Base-by-base conservation (phyloP, 1,140 invertebrate species). In the Mamestra configurata region DNA sequence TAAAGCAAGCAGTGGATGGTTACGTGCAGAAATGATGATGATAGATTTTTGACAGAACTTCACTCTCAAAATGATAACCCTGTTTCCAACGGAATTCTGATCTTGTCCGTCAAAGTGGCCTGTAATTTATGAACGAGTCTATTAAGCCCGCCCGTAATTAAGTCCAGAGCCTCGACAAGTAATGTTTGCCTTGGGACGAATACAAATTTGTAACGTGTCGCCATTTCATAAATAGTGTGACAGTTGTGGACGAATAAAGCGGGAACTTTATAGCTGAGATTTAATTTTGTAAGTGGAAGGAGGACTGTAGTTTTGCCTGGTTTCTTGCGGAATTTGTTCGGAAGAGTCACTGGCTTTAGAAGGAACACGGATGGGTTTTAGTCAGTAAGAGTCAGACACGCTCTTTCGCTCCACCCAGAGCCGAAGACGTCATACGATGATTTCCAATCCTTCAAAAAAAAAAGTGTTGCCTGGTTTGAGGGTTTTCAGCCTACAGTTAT, bases 51-150 rank as follows among this genome's bases (percentile, higher is more conserved):
- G 5, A 7, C 35, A 6, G 1, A 8, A 37, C 35, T 6, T 37
- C 10, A n/a, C 10, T 43, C 13, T 43, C 10, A 3, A 22, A 7
- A 5, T 20, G 51, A 5, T 18, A 22, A 20, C 53, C 57, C 27
- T 59, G 4, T 27, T 18, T 13, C 31, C 68, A 51, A 35, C 24
- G 46, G 68, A 53, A 53, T 51, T 53, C 49, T 53, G 68, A 71
- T 71, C 43, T 49, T 53, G 24, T 71, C 68, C 68, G 68, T 71
- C 68, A 71, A 71, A 71, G 24, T 71, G 46, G 24, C n/a, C 68
- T 35, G 27, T 71, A 53, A 71, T 51, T 71, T 71, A 71, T 53
- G 68, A 71, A 71, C 46, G 49, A 71, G 46, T 53, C 24, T 71
- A 53, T 71, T 51, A 53, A 71, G 27, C 24, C 61, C 66, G 15